Evolutionary conservation across 2,888 invertebrate species (phyloP).

Genomic region (Leptura quadrifasciata): DNA sequence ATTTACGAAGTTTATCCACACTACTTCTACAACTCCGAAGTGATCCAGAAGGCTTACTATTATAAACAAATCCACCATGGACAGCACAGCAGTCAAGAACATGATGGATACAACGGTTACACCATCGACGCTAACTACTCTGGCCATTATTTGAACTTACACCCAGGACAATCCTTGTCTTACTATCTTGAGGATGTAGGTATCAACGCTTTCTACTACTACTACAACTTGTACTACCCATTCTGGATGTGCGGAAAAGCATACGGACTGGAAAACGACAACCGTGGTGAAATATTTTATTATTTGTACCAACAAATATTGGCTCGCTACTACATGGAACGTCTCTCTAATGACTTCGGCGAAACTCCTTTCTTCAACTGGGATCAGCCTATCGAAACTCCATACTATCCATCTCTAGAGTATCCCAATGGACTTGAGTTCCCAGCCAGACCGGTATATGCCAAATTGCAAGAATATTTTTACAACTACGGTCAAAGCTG

Average conservation of each 20-base stretch:
- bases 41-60: slow-evolving; percentile 81
- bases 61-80: slow-evolving; percentile 76
- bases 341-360: slow-evolving; percentile 82
- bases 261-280: slow-evolving; percentile 74
- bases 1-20: slow-evolving; percentile 85
- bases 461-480: slow-evolving; percentile 73
- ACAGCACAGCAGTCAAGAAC: slow-evolving; percentile 42
- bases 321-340: slow-evolving; percentile 85
- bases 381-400: slow-evolving; percentile 75
- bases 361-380: slow-evolving; percentile 79
- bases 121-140: slow-evolving; percentile 81
- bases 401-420: slow-evolving; percentile 80
- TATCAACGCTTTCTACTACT: slow-evolving; percentile 81
- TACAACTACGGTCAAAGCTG: slow-evolving; percentile 67
- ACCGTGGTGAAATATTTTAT: slow-evolving; percentile 81
- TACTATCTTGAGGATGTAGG: slow-evolving; percentile 86
- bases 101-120: slow-evolving; percentile 68
- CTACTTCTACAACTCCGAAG: slow-evolving; percentile 81
- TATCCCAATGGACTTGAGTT: slow-evolving; percentile 81
- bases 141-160: slow-evolving; percentile 75
- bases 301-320: slow-evolving; percentile 81
- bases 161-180: slow-evolving; percentile 77
- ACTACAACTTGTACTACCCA: slow-evolving; percentile 79
- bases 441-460: slow-evolving; percentile 79
- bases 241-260: slow-evolving; percentile 78